Evolutionary conservation across 2,888 invertebrate species (phyloP), one percentile per base, ranked within the genome.

Genomic region (Antitype chi): DNA sequence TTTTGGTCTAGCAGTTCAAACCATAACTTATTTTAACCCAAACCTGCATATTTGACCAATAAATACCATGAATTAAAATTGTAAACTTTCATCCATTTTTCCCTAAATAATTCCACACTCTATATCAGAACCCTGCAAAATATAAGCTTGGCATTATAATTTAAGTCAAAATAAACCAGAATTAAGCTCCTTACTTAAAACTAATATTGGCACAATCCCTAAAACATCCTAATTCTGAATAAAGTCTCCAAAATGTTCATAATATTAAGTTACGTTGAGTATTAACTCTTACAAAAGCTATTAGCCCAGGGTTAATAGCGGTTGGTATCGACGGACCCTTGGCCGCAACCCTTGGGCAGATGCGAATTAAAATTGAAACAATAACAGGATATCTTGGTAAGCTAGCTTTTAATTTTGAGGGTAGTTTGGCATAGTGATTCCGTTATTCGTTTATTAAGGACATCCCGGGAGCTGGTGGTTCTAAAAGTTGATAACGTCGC

Each of bases 231-330:
- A 47, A 47, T 52, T 68, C 43, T 28, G 28, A 77, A 43, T 59
- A 67, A 70, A 75, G 47, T 60, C 15, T 49, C 32, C 60, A 57
- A 72, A 83, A 78, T 81, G 74, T 78, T 74, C 55, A 76, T 79
- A 74, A 74, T 78, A 78, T 87, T 74, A 55, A 62, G 62, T 78
- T 79, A 80, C 76, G 57, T n/a, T 57, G 32, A 70, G 73, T 82
- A 81, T 80, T 82, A 78, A 81, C 70, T 72, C 75, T 68, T 53
- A 20, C 25, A 28, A 64, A 47, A 69, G 43, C 76, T 53, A 68
- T 85, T 85, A 82, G 71, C 53, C 38, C 28, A 0, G 43, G 76
- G 74, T 88, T 87, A 84, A 86, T 79, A 81, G 76, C 71, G 84
- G 78, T 83, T 55, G 64, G 38, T 78, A 81, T 75, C 32, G 62